Percentiles rank a stretch among this genome's conserved stretches.
phyloP scores from a whole-genome alignment of 37 sponge, comb jelly and placozoan species.

The Theonella swinhoei region DNA sequence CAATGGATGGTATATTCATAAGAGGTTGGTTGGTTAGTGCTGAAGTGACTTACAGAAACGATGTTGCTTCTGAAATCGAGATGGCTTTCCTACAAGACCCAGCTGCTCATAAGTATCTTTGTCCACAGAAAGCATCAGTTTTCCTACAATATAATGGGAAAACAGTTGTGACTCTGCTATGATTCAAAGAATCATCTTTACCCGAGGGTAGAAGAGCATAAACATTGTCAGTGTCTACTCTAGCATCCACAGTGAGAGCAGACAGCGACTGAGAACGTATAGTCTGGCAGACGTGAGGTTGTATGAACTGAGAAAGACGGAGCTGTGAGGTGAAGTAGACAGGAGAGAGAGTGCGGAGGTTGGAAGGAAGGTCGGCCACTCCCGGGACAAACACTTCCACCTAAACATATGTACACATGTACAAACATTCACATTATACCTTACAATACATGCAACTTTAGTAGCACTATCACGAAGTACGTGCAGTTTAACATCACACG shows the following conservation, averaged over 20 bases:
- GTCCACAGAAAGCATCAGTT: constrained; percentile 53
- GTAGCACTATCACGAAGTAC: no score
- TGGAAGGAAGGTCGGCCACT: background rate
- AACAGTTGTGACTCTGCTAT: background rate
- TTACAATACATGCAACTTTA: no score
- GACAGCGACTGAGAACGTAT: background rate
- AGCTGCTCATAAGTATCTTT: constrained; percentile 75
- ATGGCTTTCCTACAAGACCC: constrained; percentile 66
- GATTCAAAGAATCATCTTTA: background rate
- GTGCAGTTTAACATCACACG: no score
- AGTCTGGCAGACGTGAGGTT: constrained; percentile 15
- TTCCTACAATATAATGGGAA: constrained; percentile 29
- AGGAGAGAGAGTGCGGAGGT: background rate
- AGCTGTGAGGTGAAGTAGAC: constrained; percentile 38
- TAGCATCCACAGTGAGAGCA: constrained; percentile 42
- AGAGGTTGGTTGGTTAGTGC: background rate
- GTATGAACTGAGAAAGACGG: constrained; percentile 35
- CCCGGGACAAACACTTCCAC: constrained; percentile 50
- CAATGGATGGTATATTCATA: background rate
- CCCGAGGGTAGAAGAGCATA: constrained; percentile 54
- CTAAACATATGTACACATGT: background rate
- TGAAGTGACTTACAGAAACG: constrained; percentile 31
- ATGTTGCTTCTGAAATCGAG: constrained; percentile 36
- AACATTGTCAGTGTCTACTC: constrained; percentile 64
- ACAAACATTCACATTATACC: background rate